These are phyloP conservation scores for Diceros bicornis DNA, from an alignment of 2,797 vertebrate species.

Conservation along the genomic window DNA sequence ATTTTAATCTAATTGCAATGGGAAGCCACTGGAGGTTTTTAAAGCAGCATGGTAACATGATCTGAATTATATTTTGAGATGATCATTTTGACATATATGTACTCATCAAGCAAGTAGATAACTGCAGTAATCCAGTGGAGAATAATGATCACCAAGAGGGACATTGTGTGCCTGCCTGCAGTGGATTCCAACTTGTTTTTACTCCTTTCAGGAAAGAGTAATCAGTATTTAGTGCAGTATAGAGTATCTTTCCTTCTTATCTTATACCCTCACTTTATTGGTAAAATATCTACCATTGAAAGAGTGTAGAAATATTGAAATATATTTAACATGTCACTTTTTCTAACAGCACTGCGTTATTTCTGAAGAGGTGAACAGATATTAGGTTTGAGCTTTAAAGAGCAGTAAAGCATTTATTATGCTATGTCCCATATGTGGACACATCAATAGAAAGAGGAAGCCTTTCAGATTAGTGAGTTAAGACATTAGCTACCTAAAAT, in stretches of 20 bases:
- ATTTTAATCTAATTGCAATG: neutral
- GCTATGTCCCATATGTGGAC: neutral
- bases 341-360: neutral
- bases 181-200: neutral
- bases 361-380: conserved; percentile 34
- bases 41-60: neutral
- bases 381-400: neutral
- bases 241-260: neutral
- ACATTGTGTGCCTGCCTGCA: neutral
- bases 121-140: neutral
- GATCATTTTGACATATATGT: neutral
- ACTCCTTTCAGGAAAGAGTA: neutral
- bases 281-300: neutral
- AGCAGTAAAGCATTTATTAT: neutral
- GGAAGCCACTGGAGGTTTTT: neutral
- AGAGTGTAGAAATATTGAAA: neutral
- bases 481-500: conserved; percentile 23
- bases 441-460: neutral
- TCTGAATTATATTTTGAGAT: neutral
- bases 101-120: neutral
- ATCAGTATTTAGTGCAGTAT: neutral
- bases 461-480: conserved; percentile 54
- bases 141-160: neutral
- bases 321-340: neutral
- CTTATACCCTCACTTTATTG: neutral